Conservation (phyloP, 1,140 invertebrate species). For the Drosophila ananassae region DNA sequence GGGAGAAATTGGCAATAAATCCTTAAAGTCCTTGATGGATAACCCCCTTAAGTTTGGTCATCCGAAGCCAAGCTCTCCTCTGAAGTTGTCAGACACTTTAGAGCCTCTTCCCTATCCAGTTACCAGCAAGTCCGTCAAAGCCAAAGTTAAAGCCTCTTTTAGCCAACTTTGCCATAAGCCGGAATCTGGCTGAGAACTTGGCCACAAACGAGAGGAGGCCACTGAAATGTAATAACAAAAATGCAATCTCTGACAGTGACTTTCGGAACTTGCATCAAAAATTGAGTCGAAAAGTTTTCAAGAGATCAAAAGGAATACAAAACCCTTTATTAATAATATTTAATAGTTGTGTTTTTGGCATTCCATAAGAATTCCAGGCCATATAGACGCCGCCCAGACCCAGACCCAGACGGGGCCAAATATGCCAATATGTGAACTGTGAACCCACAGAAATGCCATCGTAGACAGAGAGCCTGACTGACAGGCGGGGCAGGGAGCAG, state of each 20-base stretch:
- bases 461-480: constrained; percentile 13
- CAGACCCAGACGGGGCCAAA: constrained; percentile 19
- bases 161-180: constrained; percentile 11
- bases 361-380: constrained; percentile 33
- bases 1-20: no score
- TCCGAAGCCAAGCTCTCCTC: not conserved
- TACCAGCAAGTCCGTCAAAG: not conserved
- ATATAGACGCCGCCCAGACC: constrained; percentile 58
- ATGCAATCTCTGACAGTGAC: not conserved
- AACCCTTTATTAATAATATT: not conserved
- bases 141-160: constrained; percentile 14
- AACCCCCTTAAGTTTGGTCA: not conserved
- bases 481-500: constrained; percentile 21
- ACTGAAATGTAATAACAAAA: not conserved
- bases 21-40: not conserved
- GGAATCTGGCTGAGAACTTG: constrained; percentile 4
- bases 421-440: constrained; percentile 51
- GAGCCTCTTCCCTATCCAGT: not conserved
- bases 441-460: constrained; percentile 26
- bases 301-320: no score
- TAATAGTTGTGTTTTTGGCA: not conserved
- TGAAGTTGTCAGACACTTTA: not conserved
- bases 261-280: not conserved
- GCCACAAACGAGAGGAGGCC: not conserved
- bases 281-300: not conserved